phyloP scores from a whole-genome alignment of 2,797 vertebrate species.

The Eulemur mongoz region DNA sequence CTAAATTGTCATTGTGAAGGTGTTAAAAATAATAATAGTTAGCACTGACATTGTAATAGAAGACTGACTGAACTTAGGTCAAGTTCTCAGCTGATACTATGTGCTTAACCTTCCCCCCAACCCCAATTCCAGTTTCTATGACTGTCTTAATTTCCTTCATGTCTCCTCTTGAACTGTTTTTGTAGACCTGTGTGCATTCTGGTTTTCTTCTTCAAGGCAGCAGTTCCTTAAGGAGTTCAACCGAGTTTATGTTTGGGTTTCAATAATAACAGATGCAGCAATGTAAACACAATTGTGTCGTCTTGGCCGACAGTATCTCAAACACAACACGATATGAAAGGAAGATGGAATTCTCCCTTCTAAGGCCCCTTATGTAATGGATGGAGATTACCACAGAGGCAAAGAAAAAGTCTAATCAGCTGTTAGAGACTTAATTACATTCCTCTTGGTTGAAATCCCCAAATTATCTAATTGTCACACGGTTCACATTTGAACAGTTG shows the following conservation, averaged over 20 bases:
- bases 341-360: neutral
- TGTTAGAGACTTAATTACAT: constrained; percentile 61
- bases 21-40: neutral
- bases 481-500: neutral
- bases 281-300: accelerated
- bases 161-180: neutral
- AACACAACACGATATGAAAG: neutral
- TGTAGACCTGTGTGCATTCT: neutral
- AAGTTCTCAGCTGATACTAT: neutral
- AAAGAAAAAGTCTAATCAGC: constrained; percentile 32
- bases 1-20: constrained; percentile 28
- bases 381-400: neutral
- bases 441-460: constrained; percentile 58
- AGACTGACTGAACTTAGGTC: neutral
- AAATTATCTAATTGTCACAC: constrained; percentile 17
- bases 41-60: neutral
- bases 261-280: neutral
- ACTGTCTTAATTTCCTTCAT: neutral
- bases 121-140: neutral
- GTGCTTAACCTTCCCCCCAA: neutral
- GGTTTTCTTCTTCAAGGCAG: neutral
- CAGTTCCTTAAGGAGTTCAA: neutral
- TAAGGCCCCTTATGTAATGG: neutral
- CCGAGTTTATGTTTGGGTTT: neutral
- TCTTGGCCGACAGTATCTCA: neutral